A percentile compares a stretch with the other conserved stretches of the same genome.
phyloP scores from a whole-genome alignment of 1,140 invertebrate genomes.

The Aphelinus certus region DNA sequence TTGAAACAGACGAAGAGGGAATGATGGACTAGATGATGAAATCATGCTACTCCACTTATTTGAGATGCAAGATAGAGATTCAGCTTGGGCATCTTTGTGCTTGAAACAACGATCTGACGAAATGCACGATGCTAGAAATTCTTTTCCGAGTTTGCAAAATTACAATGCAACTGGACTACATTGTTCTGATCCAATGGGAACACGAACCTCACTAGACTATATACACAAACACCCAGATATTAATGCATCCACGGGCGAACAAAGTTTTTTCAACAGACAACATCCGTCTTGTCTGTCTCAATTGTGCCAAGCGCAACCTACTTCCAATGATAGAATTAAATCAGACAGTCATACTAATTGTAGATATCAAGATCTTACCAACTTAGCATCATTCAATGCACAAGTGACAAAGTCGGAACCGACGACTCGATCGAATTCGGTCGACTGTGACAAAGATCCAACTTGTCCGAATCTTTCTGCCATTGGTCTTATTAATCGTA shows the following conservation, averaged over 20 bases:
- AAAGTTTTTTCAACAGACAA: constrained; percentile 44
- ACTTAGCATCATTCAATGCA: constrained; percentile 40
- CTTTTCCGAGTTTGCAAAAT: constrained; percentile 45
- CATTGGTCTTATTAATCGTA: constrained; percentile 45
- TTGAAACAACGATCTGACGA: constrained; percentile 53
- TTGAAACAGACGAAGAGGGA: constrained; percentile 45
- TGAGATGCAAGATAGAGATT: constrained; percentile 65
- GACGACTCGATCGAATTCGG: constrained; percentile 56
- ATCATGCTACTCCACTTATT: constrained; percentile 67
- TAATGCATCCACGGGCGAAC: constrained; percentile 44
- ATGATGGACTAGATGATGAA: constrained; percentile 62
- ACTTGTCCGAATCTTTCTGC: constrained; percentile 47
- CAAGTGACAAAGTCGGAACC: constrained; percentile 56
- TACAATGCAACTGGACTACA: constrained; percentile 48
- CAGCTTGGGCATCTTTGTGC: constrained; percentile 52
- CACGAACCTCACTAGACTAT: constrained; percentile 38
- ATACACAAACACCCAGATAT: constrained; percentile 52
- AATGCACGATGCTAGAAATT: constrained; percentile 44
- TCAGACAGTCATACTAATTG: constrained; percentile 32
- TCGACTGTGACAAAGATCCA: constrained; percentile 56
- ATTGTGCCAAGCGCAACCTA: constrained; percentile 43
- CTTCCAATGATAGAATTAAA: constrained; percentile 40
- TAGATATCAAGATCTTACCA: constrained; percentile 48
- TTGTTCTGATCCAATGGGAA: constrained; percentile 38
- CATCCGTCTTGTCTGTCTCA: constrained; percentile 45